Evolutionary conservation across 1,140 invertebrate species (phyloP), one percentile per base, ranked within the genome.

Genomic region (Rhizoglyphus robini): DNA sequence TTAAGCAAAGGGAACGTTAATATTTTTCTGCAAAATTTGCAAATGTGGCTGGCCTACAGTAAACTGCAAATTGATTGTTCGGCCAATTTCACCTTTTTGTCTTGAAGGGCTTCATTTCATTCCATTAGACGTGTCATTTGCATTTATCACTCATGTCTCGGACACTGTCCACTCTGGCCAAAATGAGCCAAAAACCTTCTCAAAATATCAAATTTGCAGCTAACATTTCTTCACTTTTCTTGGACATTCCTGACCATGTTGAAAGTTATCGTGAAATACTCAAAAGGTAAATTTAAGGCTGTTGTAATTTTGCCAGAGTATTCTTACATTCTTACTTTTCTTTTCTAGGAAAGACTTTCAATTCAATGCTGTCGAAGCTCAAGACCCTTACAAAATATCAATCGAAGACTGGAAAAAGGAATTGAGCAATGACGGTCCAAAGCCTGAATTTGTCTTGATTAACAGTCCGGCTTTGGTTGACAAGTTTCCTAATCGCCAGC

Each of bases 291-390:
- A 11, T 23, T 25, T 2, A 27, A n/a, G 2, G 4, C 29, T 2
- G 62, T 8, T 32, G 30, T 20, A n/a, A n/a, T n/a, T n/a, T n/a
- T n/a, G n/a, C n/a, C n/a, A n/a, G n/a, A n/a, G n/a, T n/a, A n/a
- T 31, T 3, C 1, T 27, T 64, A 62, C 62, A 46, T 60, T 15
- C 11, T 30, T 2, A 62, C 20, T 46, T 60, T 65, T 5, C 54
- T 63, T n/a, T 18, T 63, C 1, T 29, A 66, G 38, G 30, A 61
- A 64, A 29, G 49, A 65, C 23, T 65, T 34, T 23, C 38, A 23
- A 25, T 65, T 68, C 41, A 32, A 65, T 29, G 59, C 63, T 0
- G 29, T 68, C 27, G 67, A 68, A 63, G 67, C 49, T 65, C 63
- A 65, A 59, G 34, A 65, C 62, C 67, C 67, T 8, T 68, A 68